Base-by-base conservation (phyloP, 1,140 invertebrate genomes). In the Chelonus insularis region DNA sequence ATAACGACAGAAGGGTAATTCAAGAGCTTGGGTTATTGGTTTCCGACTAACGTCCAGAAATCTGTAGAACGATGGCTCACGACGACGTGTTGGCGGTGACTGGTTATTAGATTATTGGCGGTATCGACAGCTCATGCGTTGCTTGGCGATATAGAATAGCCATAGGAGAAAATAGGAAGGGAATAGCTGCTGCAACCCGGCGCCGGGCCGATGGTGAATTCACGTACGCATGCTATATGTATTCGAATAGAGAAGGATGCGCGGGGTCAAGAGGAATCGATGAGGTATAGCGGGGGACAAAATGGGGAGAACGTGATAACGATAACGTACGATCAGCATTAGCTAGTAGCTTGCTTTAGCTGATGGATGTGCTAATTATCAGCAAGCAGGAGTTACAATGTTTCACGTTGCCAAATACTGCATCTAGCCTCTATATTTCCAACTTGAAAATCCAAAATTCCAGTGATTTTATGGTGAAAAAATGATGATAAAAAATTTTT, bases 301-400 rank as follows among this genome's bases (percentile, higher is more conserved):
- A 72, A 74, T 70, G 71, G 72, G 68, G 68, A 72, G 67, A 65
- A 62, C 65, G 68, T 74, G 78, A 81, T 81, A 80, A 80, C 78
- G 78, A 80, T 82, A 80, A 82, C 78, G 77, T 80, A 82, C 78
- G 78, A 80, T 80, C 77, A 77, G 77, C 77, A 80, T 80, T 80
- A 80, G 78, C 78, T 76, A 73, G 74, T 67, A 77, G 78, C 79
- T 81, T 76, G 77, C 78, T 79, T 70, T 63, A 63, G 70, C 78
- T 81, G 79, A 81, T 80, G 79, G 78, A 80, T 81, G 78, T 77
- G 78, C 76, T 81, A 80, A 81, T 81, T 80, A 81, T 80, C 79
- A 80, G 78, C 75, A 78, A 81, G 73, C 78, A 81, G 77, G 76
- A 80, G 78, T 81, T 80, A 80, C 77, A 80, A 68, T 76, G 72